phyloP scores from a whole-genome alignment of 2,113 vertebrate species.

The Laticauda laticaudata region DNA sequence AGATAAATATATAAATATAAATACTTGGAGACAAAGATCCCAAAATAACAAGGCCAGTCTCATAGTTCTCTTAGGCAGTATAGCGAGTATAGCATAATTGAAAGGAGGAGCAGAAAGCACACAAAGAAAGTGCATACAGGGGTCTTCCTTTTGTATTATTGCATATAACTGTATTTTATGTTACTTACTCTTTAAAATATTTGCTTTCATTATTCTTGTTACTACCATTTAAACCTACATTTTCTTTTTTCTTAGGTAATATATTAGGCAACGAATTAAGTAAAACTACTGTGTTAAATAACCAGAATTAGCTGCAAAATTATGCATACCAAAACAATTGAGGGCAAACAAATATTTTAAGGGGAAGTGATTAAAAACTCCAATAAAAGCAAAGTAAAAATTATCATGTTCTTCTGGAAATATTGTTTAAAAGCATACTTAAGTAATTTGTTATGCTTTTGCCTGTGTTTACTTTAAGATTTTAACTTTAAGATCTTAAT shows the following conservation, averaged over 20 bases:
- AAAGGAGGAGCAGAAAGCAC: background rate
- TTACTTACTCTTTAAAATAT: background rate
- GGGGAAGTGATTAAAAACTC: background rate
- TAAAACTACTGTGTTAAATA: background rate
- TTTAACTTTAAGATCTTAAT: background rate
- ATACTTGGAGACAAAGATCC: background rate
- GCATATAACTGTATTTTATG: background rate
- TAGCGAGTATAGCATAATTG: background rate
- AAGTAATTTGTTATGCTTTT: background rate
- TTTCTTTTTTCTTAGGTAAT: background rate
- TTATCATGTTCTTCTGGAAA: background rate
- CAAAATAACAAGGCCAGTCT: background rate
- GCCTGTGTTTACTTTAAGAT: no score
- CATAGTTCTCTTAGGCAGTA: background rate
- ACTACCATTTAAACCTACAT: background rate
- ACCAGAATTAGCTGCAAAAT: background rate
- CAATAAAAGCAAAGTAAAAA: background rate
- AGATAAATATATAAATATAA: background rate
- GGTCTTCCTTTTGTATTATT: background rate
- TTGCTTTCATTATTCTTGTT: background rate
- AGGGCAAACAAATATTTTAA: background rate
- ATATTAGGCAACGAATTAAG: background rate
- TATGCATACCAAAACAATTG: background rate
- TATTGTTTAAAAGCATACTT: background rate
- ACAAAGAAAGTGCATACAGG: background rate